Conservation (phyloP, 2,888 invertebrate species). For the Cryptocheilus praepositus region DNA sequence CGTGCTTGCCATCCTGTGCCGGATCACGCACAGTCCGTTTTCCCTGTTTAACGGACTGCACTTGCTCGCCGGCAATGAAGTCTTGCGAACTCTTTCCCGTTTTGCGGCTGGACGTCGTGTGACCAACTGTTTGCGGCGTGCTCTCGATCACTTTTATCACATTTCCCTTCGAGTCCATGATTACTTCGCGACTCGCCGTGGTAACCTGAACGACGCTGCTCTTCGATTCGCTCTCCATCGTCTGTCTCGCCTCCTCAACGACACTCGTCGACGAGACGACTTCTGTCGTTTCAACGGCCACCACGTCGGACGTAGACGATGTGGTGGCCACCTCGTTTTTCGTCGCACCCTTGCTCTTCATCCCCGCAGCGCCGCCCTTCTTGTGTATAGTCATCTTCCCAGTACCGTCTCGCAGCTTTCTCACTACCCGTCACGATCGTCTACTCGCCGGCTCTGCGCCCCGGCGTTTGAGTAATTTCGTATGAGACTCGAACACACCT, state of each 20-base stretch:
- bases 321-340: conserved; percentile 40
- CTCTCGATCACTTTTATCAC: conserved; percentile 62
- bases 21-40: conserved; percentile 4
- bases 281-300: conserved; percentile 46
- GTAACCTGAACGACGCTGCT: conserved; percentile 63
- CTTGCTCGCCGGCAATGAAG: conserved; percentile 58
- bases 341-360: conserved; percentile 37
- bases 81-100: conserved; percentile 55
- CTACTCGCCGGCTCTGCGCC: too few species aligned
- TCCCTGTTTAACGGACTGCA: conserved; percentile 41
- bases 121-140: conserved; percentile 44
- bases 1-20: neutral
- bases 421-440: too few species aligned
- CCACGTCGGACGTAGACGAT: conserved; percentile 41
- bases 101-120: conserved; percentile 37
- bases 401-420: too few species aligned
- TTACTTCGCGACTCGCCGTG: conserved; percentile 62
- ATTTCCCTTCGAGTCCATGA: conserved; percentile 66
- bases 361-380: conserved; percentile 37
- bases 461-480: too few species aligned
- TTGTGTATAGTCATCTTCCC: conserved; percentile 52
- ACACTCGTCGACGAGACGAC: conserved; percentile 61
- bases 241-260: conserved; percentile 61
- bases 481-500: too few species aligned
- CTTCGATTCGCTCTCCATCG: conserved; percentile 57